Conservation (phyloP, 2,888 invertebrate genomes). For the Cinara cedri region DNA sequence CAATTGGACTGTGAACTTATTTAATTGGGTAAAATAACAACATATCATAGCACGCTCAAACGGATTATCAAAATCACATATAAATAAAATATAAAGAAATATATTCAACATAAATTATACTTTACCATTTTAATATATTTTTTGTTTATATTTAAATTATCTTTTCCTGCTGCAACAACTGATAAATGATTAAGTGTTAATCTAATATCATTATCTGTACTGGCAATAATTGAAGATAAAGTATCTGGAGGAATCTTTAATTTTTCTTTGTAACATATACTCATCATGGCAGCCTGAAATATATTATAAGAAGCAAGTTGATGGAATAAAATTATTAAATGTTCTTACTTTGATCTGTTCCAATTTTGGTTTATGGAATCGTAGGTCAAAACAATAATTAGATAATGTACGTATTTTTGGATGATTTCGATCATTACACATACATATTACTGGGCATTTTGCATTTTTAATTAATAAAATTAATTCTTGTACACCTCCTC, state of each 20-base stretch:
- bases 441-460: conserved; percentile 89
- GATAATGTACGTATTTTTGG: conserved; percentile 90
- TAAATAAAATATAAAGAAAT: conserved; percentile 12
- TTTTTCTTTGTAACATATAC: conserved; percentile 89
- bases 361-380: conserved; percentile 81
- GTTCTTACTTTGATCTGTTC: conserved; percentile 84
- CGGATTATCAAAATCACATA: no score
- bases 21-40: no score
- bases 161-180: conserved; percentile 68
- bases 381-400: conserved; percentile 92
- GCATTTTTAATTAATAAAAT: conserved; percentile 88
- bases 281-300: conserved; percentile 83
- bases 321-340: background rate
- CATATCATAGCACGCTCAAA: no score
- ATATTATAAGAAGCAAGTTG: background rate
- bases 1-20: no score
- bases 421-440: conserved; percentile 96
- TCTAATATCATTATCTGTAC: conserved; percentile 90
- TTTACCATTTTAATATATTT: conserved; percentile 84
- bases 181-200: conserved; percentile 91
- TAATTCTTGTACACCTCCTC: conserved; percentile 95
- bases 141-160: conserved; percentile 70
- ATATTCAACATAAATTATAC: conserved; percentile 8
- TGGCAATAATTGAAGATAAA: conserved; percentile 80
- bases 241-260: conserved; percentile 79